A percentile compares a stretch with the other conserved stretches of the same genome.
Evolutionary conservation across 2,888 invertebrate genomes (phyloP).

Genomic region (Isotomurus palustris): DNA sequence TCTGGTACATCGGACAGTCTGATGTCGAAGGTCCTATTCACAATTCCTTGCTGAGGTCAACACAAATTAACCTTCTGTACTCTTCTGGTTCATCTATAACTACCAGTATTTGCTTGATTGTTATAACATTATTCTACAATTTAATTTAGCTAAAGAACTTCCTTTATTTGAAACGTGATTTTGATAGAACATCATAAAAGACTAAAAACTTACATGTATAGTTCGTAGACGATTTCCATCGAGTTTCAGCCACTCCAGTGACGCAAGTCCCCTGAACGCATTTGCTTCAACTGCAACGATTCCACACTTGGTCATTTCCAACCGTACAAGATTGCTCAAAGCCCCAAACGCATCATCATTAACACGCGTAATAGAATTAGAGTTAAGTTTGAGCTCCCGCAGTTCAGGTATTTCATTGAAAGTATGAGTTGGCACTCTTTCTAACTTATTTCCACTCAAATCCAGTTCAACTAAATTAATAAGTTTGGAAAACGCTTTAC

Average conservation of each 20-base stretch:
- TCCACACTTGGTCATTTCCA: conserved; percentile 70
- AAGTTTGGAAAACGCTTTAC: conserved; percentile 69
- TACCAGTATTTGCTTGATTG: no score
- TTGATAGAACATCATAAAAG: no score
- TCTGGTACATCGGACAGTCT: no score
- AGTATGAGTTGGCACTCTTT: conserved; percentile 65
- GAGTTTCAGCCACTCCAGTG: conserved; percentile 70
- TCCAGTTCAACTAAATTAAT: conserved; percentile 78
- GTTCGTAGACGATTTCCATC: conserved; percentile 67
- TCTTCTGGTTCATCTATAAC: no score
- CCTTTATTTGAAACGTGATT: no score
- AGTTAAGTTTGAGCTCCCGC: conserved; percentile 67
- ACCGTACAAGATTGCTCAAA: conserved; percentile 61
- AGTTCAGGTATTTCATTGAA: conserved; percentile 69
- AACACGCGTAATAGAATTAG: conserved; percentile 69
- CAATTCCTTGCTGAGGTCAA: no score
- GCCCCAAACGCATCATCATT: conserved; percentile 59
- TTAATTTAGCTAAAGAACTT: no score
- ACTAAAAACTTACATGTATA: conserved; percentile 41
- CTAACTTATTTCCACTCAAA: conserved; percentile 67
- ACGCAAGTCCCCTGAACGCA: conserved; percentile 69
- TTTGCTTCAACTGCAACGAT: conserved; percentile 64
- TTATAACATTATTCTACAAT: no score
- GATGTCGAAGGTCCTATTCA: no score
- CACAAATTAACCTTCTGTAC: no score